phyloP scores from a whole-genome alignment of 2,797 vertebrate genomes.

The Semaprochilodus insignis region DNA sequence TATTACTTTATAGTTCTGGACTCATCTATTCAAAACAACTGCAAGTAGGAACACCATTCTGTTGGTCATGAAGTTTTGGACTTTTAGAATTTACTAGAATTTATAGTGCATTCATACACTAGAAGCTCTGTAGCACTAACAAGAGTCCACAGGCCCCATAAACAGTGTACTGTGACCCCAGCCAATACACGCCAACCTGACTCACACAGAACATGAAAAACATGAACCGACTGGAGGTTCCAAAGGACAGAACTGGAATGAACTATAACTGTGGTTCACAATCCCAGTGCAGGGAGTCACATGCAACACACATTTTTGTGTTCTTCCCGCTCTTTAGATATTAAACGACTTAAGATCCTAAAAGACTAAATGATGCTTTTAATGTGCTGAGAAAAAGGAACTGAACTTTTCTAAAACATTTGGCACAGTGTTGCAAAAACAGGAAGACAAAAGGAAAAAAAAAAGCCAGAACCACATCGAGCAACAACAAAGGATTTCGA shows the following conservation, averaged over 20 bases:
- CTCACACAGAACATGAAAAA: not conserved
- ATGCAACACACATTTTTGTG: not conserved
- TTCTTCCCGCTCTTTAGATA: not conserved
- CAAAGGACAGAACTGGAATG: not conserved
- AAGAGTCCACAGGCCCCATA: not conserved
- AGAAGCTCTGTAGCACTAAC: not conserved
- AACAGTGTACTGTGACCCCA: not conserved
- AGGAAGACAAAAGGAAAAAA: slow-evolving; percentile 33
- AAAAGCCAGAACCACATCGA: not conserved
- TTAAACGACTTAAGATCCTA: not conserved
- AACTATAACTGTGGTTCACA: not conserved
- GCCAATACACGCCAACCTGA: not conserved
- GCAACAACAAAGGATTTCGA: not conserved
- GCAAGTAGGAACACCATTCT: not conserved
- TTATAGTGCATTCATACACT: not conserved
- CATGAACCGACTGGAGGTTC: not conserved
- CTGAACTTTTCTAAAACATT: slow-evolving; percentile 43
- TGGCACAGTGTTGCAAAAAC: slow-evolving; percentile 53
- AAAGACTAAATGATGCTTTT: not conserved
- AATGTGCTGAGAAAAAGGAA: not conserved
- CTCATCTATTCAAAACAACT: not conserved
- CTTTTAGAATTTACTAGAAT: not conserved
- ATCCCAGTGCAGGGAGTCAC: not conserved
- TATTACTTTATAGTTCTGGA: not conserved
- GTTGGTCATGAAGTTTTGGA: not conserved